Evolutionary conservation across 2,797 vertebrate species (phyloP).

Genomic region (Pseudochirops corinnae): DNA sequence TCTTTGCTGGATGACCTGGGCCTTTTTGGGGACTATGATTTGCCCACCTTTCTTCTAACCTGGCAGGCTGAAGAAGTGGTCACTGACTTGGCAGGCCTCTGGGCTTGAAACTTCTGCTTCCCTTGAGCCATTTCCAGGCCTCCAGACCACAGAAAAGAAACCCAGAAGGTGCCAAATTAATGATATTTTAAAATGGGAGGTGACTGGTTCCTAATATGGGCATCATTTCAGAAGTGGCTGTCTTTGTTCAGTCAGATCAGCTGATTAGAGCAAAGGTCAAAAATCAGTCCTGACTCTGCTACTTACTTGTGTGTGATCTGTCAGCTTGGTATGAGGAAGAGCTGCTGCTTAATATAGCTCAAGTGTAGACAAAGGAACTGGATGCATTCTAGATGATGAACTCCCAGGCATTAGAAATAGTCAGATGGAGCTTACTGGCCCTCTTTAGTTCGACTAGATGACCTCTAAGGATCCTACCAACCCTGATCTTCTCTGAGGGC

Average conservation of each 20-base stretch:
- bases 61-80: slow-evolving; percentile 80
- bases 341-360: not conserved
- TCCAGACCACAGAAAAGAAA: not conserved
- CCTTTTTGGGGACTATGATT: slow-evolving; percentile 92
- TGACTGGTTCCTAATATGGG: not conserved
- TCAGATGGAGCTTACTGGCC: not conserved
- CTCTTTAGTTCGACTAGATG: not conserved
- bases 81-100: slow-evolving; percentile 78
- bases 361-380: not conserved
- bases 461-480: not conserved
- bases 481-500: not conserved
- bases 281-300: not conserved
- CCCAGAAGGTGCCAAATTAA: slow-evolving; percentile 2
- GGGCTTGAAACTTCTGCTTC: slow-evolving; percentile 89
- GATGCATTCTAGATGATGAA: not conserved
- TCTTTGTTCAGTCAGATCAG: not conserved
- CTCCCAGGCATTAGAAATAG: not conserved
- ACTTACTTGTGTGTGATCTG: not conserved
- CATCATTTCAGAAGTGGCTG: not conserved
- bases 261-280: not conserved
- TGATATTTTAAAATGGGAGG: not conserved
- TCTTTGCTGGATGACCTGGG: slow-evolving; percentile 90
- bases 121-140: slow-evolving; percentile 90
- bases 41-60: slow-evolving; percentile 90
- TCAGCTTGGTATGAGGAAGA: not conserved